Evolutionary conservation across 2,797 vertebrate genomes (phyloP), one percentile per base, ranked within the genome.

Genomic region (Amblyopsis hoosieri): DNA sequence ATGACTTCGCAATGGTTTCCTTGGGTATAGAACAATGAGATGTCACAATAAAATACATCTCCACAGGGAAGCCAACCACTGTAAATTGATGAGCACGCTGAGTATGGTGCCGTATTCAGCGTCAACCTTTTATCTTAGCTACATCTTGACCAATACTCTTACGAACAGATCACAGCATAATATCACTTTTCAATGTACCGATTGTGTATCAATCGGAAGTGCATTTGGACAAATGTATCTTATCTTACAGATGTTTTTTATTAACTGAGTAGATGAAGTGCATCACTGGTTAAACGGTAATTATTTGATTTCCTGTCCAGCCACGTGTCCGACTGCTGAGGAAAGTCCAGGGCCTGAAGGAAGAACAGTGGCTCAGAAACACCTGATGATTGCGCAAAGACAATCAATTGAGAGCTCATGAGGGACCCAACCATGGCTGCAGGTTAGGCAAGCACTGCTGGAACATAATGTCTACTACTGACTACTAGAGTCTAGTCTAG

Each of bases 391-490:
- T 95, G 96, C 73, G 23, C 23, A 23, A 23, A 23, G 23, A 95
- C 95, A 9, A 95, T 97, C 87, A 94, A 23, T 23, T 93, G 93
- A 76, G 96, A 96, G 71, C 73, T 96, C 52, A 95, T 95, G 95
- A 93, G 85, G 52, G 93, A 97, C 60, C 95, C 95, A 4, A 93
- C 96, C 76, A 95, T 95, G 2, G 95, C 95, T 70, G 90, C 95
- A 92, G 95, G 95, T 96, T 19, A 85, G 67, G 67, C 9, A 1
- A 53, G 60, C 54, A 64, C 65, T 3, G 4, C 42, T 45, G 11
- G 12, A 11, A 13, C 13, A 53, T 60, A 4, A 17, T 37, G 33
- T 37, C 6, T 37, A 5, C 33, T 37, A 5, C 33, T 8, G 23
- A 23, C 23, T 23, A 3, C 23, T 23, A 23, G 19, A 37, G 4